Evolutionary conservation across 2,888 invertebrate species (phyloP).

Genomic region (Athalia circularis): DNA sequence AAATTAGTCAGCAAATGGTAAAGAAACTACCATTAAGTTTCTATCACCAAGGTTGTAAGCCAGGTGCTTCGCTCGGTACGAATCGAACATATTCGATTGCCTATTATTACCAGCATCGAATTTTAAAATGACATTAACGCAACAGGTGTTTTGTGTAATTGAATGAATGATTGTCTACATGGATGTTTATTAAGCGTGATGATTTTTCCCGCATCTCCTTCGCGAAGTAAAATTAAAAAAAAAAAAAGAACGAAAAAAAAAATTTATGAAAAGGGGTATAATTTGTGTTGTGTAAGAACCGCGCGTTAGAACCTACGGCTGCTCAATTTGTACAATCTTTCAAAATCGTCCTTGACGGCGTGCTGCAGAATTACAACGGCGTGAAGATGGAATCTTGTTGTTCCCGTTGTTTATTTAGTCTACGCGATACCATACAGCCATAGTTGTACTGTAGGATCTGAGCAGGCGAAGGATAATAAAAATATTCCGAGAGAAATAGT

Average conservation of each 20-base stretch:
- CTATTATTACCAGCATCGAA: background rate
- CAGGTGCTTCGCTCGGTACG: background rate
- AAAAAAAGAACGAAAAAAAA: background rate
- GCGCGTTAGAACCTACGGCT: background rate
- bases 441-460: no score
- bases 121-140: background rate
- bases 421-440: background rate
- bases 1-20: slow-evolving; percentile 15
- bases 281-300: background rate
- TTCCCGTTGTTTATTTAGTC: slow-evolving; percentile 18
- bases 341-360: slow-evolving; percentile 28
- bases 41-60: background rate
- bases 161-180: background rate
- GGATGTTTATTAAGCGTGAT: background rate
- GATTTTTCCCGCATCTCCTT: background rate
- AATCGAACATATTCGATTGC: background rate
- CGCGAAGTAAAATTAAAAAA: background rate
- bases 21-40: background rate
- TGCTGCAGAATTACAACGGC: slow-evolving; percentile 16
- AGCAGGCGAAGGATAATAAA: no score
- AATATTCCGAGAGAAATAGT: slow-evolving; percentile 10
- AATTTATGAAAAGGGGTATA: background rate
- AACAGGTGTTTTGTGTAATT: background rate
- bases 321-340: slow-evolving; percentile 19
- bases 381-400: slow-evolving; percentile 25